Conservation (phyloP, 2,888 invertebrate species). For the Himalopsyche kuldschensis region DNA sequence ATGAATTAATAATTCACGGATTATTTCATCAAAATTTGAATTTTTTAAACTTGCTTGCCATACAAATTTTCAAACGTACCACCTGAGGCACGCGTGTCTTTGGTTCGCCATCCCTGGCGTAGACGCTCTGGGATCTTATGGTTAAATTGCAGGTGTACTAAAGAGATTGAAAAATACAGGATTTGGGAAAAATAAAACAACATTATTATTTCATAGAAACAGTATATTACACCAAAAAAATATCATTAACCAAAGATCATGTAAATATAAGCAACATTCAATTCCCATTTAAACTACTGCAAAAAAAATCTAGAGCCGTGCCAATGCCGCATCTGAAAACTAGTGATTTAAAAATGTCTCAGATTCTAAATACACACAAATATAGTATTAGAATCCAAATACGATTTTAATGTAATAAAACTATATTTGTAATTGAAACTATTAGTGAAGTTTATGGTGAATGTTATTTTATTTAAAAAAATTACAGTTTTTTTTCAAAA, state of each 20-base stretch:
- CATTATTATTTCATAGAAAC: not conserved
- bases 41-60: no score
- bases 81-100: no score
- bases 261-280: not conserved
- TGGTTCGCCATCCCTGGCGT: no score
- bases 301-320: not conserved
- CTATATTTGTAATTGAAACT: not conserved
- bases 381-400: not conserved
- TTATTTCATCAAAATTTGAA: no score
- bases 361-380: not conserved
- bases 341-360: not conserved
- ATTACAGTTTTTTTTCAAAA: not conserved
- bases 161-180: no score
- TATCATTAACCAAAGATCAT: not conserved
- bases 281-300: not conserved
- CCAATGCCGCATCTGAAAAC: not conserved
- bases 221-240: not conserved
- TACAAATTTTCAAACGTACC: no score
- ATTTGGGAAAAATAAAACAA: not conserved
- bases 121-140: no score
- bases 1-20: no score
- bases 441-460: not conserved
- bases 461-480: not conserved
- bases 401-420: not conserved
- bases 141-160: no score